These are phyloP conservation scores for Herminia tarsipennalis DNA, from an alignment of 2,888 invertebrate genomes.

Conservation along the genomic window DNA sequence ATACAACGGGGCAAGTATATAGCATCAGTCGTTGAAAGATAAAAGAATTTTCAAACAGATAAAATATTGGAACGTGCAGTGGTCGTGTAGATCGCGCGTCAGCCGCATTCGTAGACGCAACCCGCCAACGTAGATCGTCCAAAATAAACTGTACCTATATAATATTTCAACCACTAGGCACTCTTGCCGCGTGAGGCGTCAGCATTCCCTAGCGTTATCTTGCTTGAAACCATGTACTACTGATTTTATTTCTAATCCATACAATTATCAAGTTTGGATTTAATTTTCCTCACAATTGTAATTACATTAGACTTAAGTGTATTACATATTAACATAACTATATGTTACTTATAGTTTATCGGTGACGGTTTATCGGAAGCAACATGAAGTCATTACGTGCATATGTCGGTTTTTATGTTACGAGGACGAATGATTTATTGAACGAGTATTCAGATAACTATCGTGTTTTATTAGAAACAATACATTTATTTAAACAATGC, in stretches of 20 bases:
- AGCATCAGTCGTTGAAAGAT: conserved; percentile 18
- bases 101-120: conserved; percentile 65
- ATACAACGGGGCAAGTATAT: not conserved
- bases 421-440: conserved; percentile 50
- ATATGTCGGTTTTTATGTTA: conserved; percentile 51
- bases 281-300: not conserved
- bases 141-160: conserved; percentile 76
- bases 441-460: conserved; percentile 40
- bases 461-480: conserved; percentile 35
- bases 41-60: conserved; percentile 29
- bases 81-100: conserved; percentile 56
- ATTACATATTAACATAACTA: conserved; percentile 14
- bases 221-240: conserved; percentile 31
- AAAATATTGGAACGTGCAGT: conserved; percentile 56
- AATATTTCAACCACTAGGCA: conserved; percentile 69
- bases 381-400: conserved; percentile 41
- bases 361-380: conserved; percentile 54
- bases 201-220: conserved; percentile 50
- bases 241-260: conserved; percentile 22
- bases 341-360: conserved; percentile 34
- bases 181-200: conserved; percentile 48
- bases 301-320: conserved; percentile 11
- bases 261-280: conserved; percentile 8
- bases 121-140: conserved; percentile 72
- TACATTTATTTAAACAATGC: conserved; percentile 15